A percentile compares a stretch with the other conserved stretches of the same genome.
Evolutionary conservation across 1,140 invertebrate species (phyloP).

Genomic region (Periplaneta americana): DNA sequence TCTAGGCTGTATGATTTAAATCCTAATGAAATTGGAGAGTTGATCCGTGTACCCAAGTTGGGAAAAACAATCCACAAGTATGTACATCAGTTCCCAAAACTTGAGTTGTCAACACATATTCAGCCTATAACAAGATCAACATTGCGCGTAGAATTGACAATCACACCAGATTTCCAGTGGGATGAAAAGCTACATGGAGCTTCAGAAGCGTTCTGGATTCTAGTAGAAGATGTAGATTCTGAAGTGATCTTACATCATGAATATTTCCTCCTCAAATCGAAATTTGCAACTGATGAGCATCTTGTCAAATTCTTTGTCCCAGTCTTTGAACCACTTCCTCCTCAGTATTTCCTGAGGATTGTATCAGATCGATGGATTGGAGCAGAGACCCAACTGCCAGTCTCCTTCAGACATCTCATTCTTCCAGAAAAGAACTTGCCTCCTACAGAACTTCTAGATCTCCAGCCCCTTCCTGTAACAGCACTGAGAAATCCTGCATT

Average conservation of each 20-base stretch:
- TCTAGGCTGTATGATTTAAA: slow-evolving; percentile 87
- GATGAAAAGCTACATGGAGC: slow-evolving; percentile 95
- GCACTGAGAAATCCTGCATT: slow-evolving; percentile 79
- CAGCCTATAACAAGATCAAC: slow-evolving; percentile 97
- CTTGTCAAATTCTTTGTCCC: slow-evolving; percentile 97
- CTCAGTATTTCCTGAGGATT: slow-evolving; percentile 90
- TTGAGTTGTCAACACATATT: slow-evolving; percentile 92
- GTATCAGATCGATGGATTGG: slow-evolving; percentile 71
- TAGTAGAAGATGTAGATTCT: slow-evolving; percentile 97
- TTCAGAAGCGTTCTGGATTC: slow-evolving; percentile 98
- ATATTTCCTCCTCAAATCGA: slow-evolving; percentile 93
- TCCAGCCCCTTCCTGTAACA: slow-evolving; percentile 90
- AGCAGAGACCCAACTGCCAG: slow-evolving; percentile 92
- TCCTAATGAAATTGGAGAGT: slow-evolving; percentile 95
- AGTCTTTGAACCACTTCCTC: slow-evolving; percentile 95
- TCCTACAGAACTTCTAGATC: slow-evolving; percentile 95
- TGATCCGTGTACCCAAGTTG: slow-evolving; percentile 92
- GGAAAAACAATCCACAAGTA: slow-evolving; percentile 98
- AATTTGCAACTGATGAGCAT: slow-evolving; percentile 93
- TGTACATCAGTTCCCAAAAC: slow-evolving; percentile 94
- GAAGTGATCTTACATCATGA: slow-evolving; percentile 96
- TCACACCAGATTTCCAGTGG: slow-evolving; percentile 99
- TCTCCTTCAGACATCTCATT: slow-evolving; percentile 96
- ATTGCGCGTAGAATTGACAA: slow-evolving; percentile 90
- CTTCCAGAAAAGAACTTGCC: slow-evolving; percentile 97